Evolutionary conservation across 2,113 vertebrate species (phyloP), one percentile per base, ranked within the genome.

Genomic region (Cephalopholis sonnerati): DNA sequence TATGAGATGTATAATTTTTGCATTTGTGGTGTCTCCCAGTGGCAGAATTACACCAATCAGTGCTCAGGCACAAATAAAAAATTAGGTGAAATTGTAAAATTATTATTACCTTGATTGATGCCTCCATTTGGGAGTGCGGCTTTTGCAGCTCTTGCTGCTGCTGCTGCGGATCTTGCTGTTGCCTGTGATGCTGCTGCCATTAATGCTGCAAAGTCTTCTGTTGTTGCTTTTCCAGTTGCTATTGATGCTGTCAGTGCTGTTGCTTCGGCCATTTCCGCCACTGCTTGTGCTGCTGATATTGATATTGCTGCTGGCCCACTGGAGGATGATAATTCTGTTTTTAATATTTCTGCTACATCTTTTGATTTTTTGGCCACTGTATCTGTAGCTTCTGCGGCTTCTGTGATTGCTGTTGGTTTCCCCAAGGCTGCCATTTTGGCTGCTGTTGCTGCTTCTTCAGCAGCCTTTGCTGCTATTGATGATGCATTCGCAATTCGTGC

Each of bases 391-490:
- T 74, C 22, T 32, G 27, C n/a, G 8, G 54, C 53, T 46, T 57
- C 1, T 36, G 12, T 8, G 3, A 62, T 13, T 27, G 68, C 63
- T 29, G 22, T 1, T 5, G 41, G 6, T 18, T 20, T 20, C 4
- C 77, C 66, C 0, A 4, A 32, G 12, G 62, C 44, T 16, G 51
- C 39, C 16, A 17, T 50, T 24, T 5, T 11, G 36, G 74, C 25
- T 59, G 77, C 77, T 13, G 0, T 7, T 36, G 83, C 78, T 77
- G 73, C 73, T 18, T 72, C 4, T 54, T 71, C 27, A 54, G 83
- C 59, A 1, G 73, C 78, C 0, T 15, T 3, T 55, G 66, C 78
- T 62, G 68, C 46, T 8, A 51, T 25, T 11, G 5, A 5, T 58
- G 83, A 55, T 66, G 36, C 62, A 5, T 16, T 46, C 44, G 70